Base-by-base conservation (phyloP, 2,113 vertebrate genomes). In the Burhinus oedicnemus region DNA sequence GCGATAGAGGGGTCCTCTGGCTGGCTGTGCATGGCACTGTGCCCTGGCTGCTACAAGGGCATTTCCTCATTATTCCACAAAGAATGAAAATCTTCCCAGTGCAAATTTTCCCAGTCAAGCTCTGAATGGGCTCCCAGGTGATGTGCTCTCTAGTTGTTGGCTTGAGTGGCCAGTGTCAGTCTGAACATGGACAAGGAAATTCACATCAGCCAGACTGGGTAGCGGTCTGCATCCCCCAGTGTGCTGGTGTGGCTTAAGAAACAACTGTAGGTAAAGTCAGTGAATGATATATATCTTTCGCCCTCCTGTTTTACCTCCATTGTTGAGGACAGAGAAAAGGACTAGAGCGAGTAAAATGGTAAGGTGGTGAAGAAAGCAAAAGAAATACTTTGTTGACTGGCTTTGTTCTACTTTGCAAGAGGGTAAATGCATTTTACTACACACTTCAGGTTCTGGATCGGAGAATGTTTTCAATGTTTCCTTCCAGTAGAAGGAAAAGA, bases 321-420 rank as follows among this genome's bases (percentile, higher is more conserved):
- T 45, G 27, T 74, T 77, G 25, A 91, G 15, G 64, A 80, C 26
- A 70, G 45, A 51, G 49, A 13, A 51, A 49, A 51, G 22, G 12
- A 51, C 22, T 51, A 51, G 49, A 76, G 23, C 58, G 9, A 54
- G 1, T 15, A 8, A 91, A 78, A 81, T 8, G 9, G 40, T 36
- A 83, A 79, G 89, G 49, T 40, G 3, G 3, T 62, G 16, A 91
- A 82, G 44, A 55, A 62, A 55, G 12, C 13, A 75, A 82, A 80
- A 81, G 0, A 61, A 64, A 27, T 57, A 30, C 0, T 42, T 45
- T 21, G 1, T 45, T 81, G 49, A 25, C 19, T 1, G 1, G 2
- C 7, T 94, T 65, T 82, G 5, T 16, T 71, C 14, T 44, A 44
- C 18, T 64, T 75, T 44, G 15, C 71, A 77, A 69, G 40, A 69